Conservation (phyloP, 2,888 invertebrate species). For the Cyclophora punctaria region DNA sequence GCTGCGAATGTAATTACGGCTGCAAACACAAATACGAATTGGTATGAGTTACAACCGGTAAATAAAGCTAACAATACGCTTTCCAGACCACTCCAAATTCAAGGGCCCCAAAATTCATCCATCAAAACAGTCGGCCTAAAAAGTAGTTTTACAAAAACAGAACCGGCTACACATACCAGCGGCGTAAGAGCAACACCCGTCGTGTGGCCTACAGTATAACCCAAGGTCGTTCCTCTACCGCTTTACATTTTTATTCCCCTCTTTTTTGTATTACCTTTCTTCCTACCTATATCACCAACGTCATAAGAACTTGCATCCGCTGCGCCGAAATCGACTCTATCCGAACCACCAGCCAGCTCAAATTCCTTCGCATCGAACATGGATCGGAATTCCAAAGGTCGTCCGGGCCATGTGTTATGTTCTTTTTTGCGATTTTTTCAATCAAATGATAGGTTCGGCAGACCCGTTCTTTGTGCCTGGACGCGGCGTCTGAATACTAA, state of each 20-base stretch:
- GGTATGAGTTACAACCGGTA: too few relatives aligned
- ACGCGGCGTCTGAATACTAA: constrained; percentile 24
- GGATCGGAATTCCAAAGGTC: constrained; percentile 63
- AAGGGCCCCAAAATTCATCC: constrained; percentile 49
- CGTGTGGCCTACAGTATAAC: constrained; percentile 66
- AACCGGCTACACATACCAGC: constrained; percentile 48
- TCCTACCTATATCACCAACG: constrained; percentile 37
- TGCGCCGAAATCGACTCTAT: constrained; percentile 27
- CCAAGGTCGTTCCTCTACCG: constrained; percentile 69
- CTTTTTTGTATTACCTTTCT: constrained; percentile 64
- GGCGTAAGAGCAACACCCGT: constrained; percentile 52
- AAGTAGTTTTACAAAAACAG: constrained; percentile 49
- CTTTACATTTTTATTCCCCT: constrained; percentile 56
- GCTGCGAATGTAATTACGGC: neutral
- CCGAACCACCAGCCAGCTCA: constrained; percentile 10
- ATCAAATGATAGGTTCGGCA: constrained; percentile 44
- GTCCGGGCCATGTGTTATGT: constrained; percentile 54
- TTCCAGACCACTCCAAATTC: constrained; percentile 22
- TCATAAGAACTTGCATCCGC: constrained; percentile 20
- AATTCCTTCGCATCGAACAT: constrained; percentile 13
- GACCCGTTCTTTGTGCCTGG: constrained; percentile 31
- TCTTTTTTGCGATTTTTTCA: constrained; percentile 62
- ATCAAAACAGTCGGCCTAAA: constrained; percentile 51
- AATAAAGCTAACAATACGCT: neutral
- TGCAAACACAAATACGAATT: too few relatives aligned